These are phyloP conservation scores for Halictus quadricinctus DNA, from an alignment of 2,888 invertebrate species.

Conservation along the genomic window DNA sequence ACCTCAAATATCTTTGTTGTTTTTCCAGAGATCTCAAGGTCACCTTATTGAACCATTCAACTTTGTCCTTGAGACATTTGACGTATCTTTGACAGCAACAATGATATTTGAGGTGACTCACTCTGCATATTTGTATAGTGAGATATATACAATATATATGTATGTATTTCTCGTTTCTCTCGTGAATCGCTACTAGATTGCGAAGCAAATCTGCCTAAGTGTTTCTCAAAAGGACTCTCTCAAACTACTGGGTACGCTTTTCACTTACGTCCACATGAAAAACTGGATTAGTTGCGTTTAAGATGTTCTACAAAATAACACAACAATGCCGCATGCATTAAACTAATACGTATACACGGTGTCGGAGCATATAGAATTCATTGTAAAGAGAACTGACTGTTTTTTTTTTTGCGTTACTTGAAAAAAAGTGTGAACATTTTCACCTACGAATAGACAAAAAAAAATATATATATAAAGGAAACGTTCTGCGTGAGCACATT, in stretches of 20 bases:
- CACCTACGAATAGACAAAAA: constrained; percentile 14
- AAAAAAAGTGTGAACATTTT: constrained; percentile 1
- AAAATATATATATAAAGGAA: not conserved
- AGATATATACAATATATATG: not conserved
- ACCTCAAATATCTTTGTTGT: too few species aligned
- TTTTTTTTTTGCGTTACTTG: constrained; percentile 31
- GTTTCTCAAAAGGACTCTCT: constrained; percentile 47
- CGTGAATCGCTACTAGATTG: constrained; percentile 22
- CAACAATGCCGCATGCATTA: constrained; percentile 81
- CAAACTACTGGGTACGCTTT: constrained; percentile 79
- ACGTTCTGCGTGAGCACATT: not conserved
- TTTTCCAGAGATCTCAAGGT: too few species aligned
- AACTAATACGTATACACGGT: constrained; percentile 68
- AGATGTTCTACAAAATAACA: constrained; percentile 82
- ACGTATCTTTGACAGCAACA: not conserved
- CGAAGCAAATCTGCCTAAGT: constrained; percentile 62
- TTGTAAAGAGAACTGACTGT: constrained; percentile 22
- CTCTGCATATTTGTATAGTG: not conserved
- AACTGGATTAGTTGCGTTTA: constrained; percentile 83
- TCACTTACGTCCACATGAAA: constrained; percentile 83
- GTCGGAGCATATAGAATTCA: constrained; percentile 57
- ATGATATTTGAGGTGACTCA: not conserved
- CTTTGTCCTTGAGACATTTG: too few species aligned
- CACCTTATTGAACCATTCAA: too few species aligned
- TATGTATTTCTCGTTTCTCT: not conserved